Base-by-base conservation (phyloP, 2,888 invertebrate species). In the Chymomyza amoena region DNA sequence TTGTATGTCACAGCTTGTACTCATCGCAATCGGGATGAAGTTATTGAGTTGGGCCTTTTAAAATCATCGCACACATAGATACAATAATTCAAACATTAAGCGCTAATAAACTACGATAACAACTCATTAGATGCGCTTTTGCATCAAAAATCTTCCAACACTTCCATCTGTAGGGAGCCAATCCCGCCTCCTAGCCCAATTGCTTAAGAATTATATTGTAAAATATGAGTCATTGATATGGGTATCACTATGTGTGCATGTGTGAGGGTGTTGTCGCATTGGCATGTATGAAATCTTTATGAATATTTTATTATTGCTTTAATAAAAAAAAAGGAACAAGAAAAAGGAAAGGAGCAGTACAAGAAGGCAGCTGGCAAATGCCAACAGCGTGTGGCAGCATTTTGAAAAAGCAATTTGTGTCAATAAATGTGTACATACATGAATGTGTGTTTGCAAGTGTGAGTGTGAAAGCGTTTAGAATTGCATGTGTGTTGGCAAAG, bases 271-370 rank as follows among this genome's bases (percentile, higher is more conserved):
- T 66, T 73, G 73, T 73, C 75, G 65, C 67, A 63, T 66, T 61
- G 32, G 84, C 84, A 73, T 78, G 72, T 77, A 81, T 73, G 73
- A 75, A 81, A 80, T 81, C 83, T 84, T 86, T 88, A 89, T 89
- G 89, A 87, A 89, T 89, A 88, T 89, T 89, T 89, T 87, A 88
- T 87, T 81, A 81, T 77, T 77, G 72, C 77, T 80, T 81, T 77
- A 81, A 84, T 86, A 86, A 86, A 78, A 32, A 32, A 32, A 32
- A 32, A 7, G 32, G 32, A 32, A 32, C 32, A 32, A 32, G 32
- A 32, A 32, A 32, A 32, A 32, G 32, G 7, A 32, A 77, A 72
- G 57, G 57, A 68, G 52, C 28, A 64, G 51, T 51, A 45, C 18
- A 60, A 15, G 16, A 45, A n/a, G 16, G 15, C 18, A 18, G 51